These are phyloP conservation scores for Heloderma charlesbogerti DNA, from an alignment of 2,113 vertebrate genomes.

Conservation along the genomic window DNA sequence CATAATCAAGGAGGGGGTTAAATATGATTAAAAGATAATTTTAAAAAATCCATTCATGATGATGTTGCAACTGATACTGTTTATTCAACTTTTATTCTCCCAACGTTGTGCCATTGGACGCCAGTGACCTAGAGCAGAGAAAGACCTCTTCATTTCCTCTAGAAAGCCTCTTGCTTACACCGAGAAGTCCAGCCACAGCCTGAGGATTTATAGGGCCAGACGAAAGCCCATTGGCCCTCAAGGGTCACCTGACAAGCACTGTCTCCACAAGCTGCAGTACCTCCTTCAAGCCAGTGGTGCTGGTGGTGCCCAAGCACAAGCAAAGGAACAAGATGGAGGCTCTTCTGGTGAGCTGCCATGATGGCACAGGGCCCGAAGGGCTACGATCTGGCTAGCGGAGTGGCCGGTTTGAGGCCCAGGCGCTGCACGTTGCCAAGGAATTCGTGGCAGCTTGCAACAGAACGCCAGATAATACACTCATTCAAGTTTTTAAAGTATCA, in stretches of 20 bases:
- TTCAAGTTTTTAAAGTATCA: neutral
- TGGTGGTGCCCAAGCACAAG: neutral
- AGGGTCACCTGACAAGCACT: neutral
- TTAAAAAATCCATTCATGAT: neutral
- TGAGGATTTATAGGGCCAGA: neutral
- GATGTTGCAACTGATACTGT: too few relatives aligned
- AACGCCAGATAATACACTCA: neutral
- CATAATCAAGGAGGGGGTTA: neutral
- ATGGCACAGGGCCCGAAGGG: neutral
- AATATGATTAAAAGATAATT: neutral
- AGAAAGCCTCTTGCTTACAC: too few relatives aligned
- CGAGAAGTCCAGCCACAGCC: neutral
- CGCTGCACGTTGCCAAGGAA: neutral
- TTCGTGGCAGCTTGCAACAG: neutral
- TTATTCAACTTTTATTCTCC: neutral
- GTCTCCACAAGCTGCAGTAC: neutral
- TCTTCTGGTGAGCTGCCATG: neutral
- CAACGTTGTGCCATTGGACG: neutral
- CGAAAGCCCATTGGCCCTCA: neutral
- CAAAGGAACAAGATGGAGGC: neutral
- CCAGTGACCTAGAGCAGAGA: too few relatives aligned
- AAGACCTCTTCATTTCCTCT: neutral
- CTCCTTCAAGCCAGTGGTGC: neutral
- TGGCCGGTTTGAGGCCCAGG: neutral
- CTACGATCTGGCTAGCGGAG: neutral